Percentiles rank a stretch among this genome's conserved stretches.
These are phyloP conservation scores for Harpagoxenus sublaevis DNA, from an alignment of 2,888 invertebrate genomes.

Conservation along the genomic window DNA sequence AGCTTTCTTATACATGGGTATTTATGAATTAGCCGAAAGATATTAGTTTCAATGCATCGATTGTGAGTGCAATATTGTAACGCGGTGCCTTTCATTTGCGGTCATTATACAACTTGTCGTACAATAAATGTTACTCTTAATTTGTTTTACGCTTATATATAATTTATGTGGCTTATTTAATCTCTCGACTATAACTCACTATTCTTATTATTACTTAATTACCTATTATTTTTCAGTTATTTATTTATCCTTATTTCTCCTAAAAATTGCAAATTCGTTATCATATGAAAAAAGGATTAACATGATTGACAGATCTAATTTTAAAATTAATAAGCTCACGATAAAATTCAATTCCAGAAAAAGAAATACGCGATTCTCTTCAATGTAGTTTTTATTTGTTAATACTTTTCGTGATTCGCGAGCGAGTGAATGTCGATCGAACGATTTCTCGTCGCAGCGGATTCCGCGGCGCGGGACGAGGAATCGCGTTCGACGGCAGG, in stretches of 20 bases:
- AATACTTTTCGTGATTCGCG: background rate
- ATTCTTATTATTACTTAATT: background rate
- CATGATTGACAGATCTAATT: background rate
- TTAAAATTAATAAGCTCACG: background rate
- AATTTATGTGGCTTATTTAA: conserved; percentile 1
- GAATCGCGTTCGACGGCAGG: conserved; percentile 37
- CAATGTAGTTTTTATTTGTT: background rate
- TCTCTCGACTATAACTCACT: background rate
- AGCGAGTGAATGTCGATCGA: background rate
- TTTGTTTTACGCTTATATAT: background rate
- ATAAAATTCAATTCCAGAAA: background rate
- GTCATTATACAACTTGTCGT: background rate
- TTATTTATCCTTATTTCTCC: background rate
- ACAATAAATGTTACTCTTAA: background rate
- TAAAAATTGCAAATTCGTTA: background rate
- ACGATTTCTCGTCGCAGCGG: background rate
- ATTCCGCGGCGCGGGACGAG: background rate
- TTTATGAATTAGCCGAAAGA: background rate
- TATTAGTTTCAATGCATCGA: conserved; percentile 1
- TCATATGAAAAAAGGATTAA: background rate
- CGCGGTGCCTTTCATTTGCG: background rate
- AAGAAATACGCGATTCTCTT: background rate
- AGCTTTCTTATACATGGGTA: background rate
- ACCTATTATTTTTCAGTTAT: background rate
- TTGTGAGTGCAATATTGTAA: background rate